Evolutionary conservation across 2,113 vertebrate genomes (phyloP), one percentile per base, ranked within the genome.

Genomic region (Protobothrops flavoviridis): DNA sequence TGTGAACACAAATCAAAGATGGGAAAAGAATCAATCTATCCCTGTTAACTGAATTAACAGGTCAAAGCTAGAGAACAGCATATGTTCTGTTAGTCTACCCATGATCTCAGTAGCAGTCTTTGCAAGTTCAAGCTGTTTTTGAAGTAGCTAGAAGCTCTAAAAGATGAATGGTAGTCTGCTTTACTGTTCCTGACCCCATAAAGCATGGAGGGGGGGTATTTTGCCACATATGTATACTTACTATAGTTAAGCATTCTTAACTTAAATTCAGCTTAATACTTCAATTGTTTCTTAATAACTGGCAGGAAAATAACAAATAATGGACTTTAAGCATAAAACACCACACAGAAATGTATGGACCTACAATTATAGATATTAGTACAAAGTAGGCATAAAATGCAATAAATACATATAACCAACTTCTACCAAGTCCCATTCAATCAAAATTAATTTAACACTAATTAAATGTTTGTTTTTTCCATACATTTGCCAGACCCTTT

Each of bases 41-140:
- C 89, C 92, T 53, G 3, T 88, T 91, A 91, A 48, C 21, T 94
- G 86, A 74, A 90, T 90, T 91, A 95, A 91, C 39, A 92, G 94
- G 94, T 91, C 50, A 94, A 95, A 92, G 55, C 59, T 59, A 26
- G 11, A 92, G 26, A 85, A 29, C 45, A 91, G 87, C 13, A 93
- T 93, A 86, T 94, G 92, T 92, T 95, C 89, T 33, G 93, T 86
- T 11, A 94, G 87, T 95, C 91, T 87, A 94, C 93, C 55, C 26
- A 91, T 39, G 2, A 90, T 87, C 92, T 89, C 23, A 56, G 48
- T 93, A 64, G 20, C 56, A 81, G 93, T 87, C 23, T 74, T 93
- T 93, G 56, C 87, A 53, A 90, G 74, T 94, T 85, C 52, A 87
- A 91, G 89, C 90, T 88, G 95, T 48, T 85, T 94, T 88, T 93